Evolutionary conservation across 2,888 invertebrate genomes (phyloP), one percentile per base, ranked within the genome.

Genomic region (Hyles lineata): DNA sequence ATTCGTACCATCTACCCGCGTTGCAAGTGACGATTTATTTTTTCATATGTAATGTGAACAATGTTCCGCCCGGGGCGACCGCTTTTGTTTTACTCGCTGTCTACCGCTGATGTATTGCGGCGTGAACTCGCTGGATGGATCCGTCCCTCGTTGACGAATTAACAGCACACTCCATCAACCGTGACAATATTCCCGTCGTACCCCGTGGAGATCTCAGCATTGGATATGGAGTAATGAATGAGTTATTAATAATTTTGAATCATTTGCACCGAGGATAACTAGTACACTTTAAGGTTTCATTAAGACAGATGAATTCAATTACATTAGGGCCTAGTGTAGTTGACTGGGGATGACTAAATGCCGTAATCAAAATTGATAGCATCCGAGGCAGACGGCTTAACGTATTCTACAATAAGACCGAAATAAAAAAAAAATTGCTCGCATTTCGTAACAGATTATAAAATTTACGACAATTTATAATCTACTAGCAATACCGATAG

Each of bases 31-130:
- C n/a, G 55, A 55, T 55, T 19, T 55, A 55, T n/a, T 55, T 55
- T 55, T 55, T 55, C 55, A 55, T n/a, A 55, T n/a, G 55, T 43
- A 43, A 43, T 55, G 55, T 55, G 43, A 63, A 32, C 62, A 35
- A 63, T 21, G 63, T 63, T 55, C 55, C 8, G 55, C n/a, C 19
- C 55, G n/a, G 55, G 70, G 61, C 29, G 17, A 9, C 52, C 59
- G 21, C 70, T 70, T 63, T 72, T 62, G 62, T 63, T 71, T 72
- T 29, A 62, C 29, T 43, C 43, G n/a, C 32, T 50, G 61, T 21
- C 59, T 59, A 32, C 32, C 43, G 43, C 35, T 72, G 72, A 72
- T 72, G 67, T 72, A 72, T 72, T 72, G 43, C 63, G n/a, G 32
- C 21, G n/a, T 19, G 55, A 55, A 21, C 23, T 21, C 23, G 43